Base-by-base conservation (phyloP, 2,888 invertebrate genomes). In the Aphidius colemani region DNA sequence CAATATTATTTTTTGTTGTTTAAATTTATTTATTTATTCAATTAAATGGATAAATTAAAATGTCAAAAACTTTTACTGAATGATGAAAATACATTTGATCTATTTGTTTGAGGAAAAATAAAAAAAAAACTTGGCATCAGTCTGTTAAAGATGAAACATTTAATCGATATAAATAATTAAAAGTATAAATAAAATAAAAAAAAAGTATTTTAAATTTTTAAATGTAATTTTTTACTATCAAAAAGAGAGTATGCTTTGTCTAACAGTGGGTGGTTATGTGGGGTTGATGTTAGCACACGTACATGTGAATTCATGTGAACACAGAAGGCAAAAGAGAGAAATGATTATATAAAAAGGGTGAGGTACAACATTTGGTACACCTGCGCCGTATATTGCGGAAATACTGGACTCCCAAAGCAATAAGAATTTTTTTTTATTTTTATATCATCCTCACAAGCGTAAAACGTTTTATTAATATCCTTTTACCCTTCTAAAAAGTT, bases 311-410 rank as follows among this genome's bases (percentile, higher is more conserved):
- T n/a, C 10, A 53, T 45, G 30, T 10, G 41, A 41, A 53, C 10
- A 18, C 13, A 2, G 46, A 10, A 53, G 55, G 48, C 48, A 53
- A 48, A 59, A 49, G 59, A 39, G 45, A 44, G 44, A 43, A 44
- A 41, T 10, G 50, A 61, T 55, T 64, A 67, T 64, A 67, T 49
- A 61, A 61, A 58, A 66, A 58, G 58, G 61, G 39, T 60, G 55
- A 59, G 59, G 69, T 70, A 68, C 73, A 76, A 78, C 80, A 80
- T 81, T 81, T 73, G 75, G 78, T 75, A 78, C 81, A 81, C 80
- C 81, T 80, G 81, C 75, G 79, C 77, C 75, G 77, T 80, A 80
- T 81, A 81, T 81, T 81, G 78, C 79, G 78, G 76, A 80, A 80
- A 78, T 75, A 75, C 79, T 75, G 78, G 78, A 79, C 78, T 78